These are phyloP conservation scores for Sarcophaga peregrina DNA, from an alignment of 1,140 invertebrate genomes.

Conservation along the genomic window DNA sequence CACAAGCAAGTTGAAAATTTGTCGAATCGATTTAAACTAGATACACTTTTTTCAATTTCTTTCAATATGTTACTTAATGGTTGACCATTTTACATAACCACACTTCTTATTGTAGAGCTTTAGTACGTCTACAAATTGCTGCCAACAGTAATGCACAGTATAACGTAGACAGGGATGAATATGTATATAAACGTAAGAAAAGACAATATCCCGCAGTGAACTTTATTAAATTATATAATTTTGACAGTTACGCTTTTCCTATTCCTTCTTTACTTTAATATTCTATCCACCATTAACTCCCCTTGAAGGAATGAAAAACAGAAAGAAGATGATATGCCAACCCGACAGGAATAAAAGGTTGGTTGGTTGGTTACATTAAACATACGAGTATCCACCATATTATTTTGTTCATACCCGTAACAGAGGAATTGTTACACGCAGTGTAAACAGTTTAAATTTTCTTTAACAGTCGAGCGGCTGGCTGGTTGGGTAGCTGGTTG, in stretches of 20 bases:
- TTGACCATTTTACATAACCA: too few relatives aligned
- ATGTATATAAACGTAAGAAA: neutral
- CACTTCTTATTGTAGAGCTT: too few relatives aligned
- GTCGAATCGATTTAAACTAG: too few relatives aligned
- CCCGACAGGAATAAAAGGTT: neutral
- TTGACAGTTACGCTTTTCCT: slow-evolving; percentile 20
- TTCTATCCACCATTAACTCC: too few relatives aligned
- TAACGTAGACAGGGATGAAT: neutral
- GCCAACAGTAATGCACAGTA: neutral
- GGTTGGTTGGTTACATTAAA: slow-evolving; percentile 19
- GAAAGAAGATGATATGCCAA: neutral
- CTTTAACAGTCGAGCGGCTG: neutral
- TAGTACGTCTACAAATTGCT: neutral
- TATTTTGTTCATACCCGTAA: neutral
- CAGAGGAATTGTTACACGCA: neutral
- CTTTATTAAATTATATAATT: slow-evolving; percentile 44
- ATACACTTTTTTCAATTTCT: too few relatives aligned
- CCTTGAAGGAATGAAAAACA: neutral
- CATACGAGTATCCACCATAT: neutral
- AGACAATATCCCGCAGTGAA: slow-evolving; percentile 43
- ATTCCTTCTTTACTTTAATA: neutral
- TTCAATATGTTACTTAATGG: too few relatives aligned
- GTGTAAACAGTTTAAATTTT: neutral
- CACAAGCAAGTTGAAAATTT: too few relatives aligned
- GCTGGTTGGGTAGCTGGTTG: neutral